Evolutionary conservation across 2,888 invertebrate species (phyloP), one percentile per base, ranked within the genome.

Genomic region (Conomelus anceps): DNA sequence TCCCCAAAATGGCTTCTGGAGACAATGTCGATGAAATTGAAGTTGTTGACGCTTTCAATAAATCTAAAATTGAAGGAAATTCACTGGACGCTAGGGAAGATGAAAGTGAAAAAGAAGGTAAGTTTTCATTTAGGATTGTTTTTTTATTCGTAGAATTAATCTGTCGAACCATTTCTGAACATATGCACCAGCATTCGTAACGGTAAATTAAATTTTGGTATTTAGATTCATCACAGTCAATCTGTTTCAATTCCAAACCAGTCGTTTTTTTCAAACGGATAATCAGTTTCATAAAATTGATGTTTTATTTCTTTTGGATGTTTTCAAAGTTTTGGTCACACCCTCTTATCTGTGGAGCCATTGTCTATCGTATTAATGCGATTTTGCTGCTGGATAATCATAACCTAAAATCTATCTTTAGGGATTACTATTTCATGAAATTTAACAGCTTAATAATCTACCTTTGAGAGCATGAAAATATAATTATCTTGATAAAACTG

Each of bases 1-100:
- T 7, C 22, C 29, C 22, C 93, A 94, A 95, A 94, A 97, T 97
- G 97, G 97, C 97, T 95, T 96, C 97, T 94, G 96, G 96, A 93
- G 97, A 97, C 94, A 96, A 94, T 93, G 94, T 96, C 93, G 96
- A 97, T 94, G 95, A 95, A 93, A 97, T 97, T 93, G 97, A 97
- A 95, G 94, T 95, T 92, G 95, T 96, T 94, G 96, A 96, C 94
- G 95, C 95, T 93, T 95, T 95, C 93, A 94, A 94, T 92, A 93
- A 94, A 91, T 94, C 94, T 93, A 96, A 95, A 92, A 94, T 95
- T 92, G 95, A 94, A 90, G 94, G 94, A 91, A 94, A 94, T 91
- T 93, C 95, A 92, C 94, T 94, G 90, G 94, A 93, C 91, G 94
- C 95, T 91, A 94, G 94, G 92, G 95, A 95, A 91, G 94, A 95